Conservation (phyloP, 2,113 vertebrate species). For the Corvus cornix region DNA sequence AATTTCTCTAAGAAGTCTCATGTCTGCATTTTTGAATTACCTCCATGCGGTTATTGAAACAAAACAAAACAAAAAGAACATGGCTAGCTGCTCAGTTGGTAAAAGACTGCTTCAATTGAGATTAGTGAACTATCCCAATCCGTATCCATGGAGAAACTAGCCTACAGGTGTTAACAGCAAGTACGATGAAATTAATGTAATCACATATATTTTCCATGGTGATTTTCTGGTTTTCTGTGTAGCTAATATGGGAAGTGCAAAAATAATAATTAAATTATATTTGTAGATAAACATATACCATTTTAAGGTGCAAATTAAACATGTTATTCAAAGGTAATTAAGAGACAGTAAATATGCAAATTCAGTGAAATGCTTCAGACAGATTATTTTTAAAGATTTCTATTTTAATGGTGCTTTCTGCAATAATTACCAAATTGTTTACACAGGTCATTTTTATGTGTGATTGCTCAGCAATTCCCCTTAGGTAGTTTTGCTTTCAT, state of each 20-base stretch:
- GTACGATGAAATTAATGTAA: background rate
- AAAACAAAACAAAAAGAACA: background rate
- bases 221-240: background rate
- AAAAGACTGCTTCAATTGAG: background rate
- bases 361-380: background rate
- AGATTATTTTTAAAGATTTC: background rate
- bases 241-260: background rate
- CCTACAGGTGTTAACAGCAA: background rate
- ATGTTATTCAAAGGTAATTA: background rate
- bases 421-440: background rate
- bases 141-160: background rate
- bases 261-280: background rate
- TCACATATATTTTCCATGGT: background rate
- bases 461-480: background rate
- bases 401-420: background rate
- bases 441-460: background rate
- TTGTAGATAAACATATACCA: background rate
- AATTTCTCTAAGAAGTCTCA: background rate
- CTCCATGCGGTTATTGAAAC: background rate
- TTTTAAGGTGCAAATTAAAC: background rate
- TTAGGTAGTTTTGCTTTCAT: background rate
- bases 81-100: background rate
- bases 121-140: background rate
- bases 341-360: background rate
- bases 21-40: background rate